Conservation (phyloP, 2,888 invertebrate species). For the Drosophila mimica region DNA sequence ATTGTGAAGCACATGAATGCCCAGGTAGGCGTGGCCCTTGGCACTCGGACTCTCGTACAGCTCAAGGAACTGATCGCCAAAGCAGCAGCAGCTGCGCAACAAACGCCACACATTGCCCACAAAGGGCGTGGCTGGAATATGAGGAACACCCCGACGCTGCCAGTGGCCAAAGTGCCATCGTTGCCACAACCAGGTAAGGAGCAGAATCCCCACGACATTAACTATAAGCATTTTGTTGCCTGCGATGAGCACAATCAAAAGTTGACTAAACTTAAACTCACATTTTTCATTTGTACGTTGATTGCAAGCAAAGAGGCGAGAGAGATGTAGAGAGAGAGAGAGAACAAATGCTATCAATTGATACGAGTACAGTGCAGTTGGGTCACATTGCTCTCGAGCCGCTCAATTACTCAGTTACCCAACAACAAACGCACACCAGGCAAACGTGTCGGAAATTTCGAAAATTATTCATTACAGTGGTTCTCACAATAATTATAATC, state of each 20-base stretch:
- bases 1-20: constrained; percentile 85
- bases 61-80: constrained; percentile 80
- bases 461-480: neutral
- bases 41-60: constrained; percentile 74
- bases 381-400: neutral
- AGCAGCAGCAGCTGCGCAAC: constrained; percentile 72
- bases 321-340: neutral
- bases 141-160: constrained; percentile 79
- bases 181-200: constrained; percentile 81
- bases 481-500: neutral
- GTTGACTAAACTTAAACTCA: constrained; percentile 15
- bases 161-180: constrained; percentile 67
- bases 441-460: neutral
- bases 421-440: neutral
- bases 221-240: constrained; percentile 25
- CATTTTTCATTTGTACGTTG: neutral
- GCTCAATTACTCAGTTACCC: neutral
- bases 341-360: neutral
- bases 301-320: constrained; percentile 1
- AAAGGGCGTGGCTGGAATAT: constrained; percentile 80
- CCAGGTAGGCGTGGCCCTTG: constrained; percentile 69
- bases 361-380: constrained; percentile 17
- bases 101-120: constrained; percentile 84
- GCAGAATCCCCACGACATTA: constrained; percentile 1
- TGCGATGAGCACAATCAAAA: neutral